phyloP scores from a whole-genome alignment of 2,888 invertebrate species.

The Trypoxylon attenuatum region DNA sequence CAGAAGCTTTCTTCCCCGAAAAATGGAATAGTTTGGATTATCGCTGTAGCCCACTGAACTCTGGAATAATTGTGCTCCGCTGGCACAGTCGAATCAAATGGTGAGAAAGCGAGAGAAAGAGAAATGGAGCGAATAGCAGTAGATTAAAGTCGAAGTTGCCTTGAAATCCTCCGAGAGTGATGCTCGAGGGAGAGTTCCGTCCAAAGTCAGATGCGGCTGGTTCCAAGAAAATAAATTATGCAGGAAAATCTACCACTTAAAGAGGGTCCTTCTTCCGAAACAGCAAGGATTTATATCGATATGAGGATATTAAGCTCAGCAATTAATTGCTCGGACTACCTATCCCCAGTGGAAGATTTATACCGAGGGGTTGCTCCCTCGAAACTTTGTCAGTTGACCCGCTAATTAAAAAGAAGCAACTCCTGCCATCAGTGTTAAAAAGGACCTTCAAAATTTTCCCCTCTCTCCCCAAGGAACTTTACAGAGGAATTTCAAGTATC shows the following conservation, averaged over 20 bases:
- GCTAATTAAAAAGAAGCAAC: too few species aligned
- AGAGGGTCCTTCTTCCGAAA: not conserved
- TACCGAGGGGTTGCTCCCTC: too few species aligned
- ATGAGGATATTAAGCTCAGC: not conserved
- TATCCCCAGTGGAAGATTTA: too few species aligned
- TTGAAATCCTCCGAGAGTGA: constrained; percentile 5
- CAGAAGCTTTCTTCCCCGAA: constrained; percentile 7
- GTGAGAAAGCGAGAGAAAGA: not conserved
- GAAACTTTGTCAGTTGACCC: too few species aligned
- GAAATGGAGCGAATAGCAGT: constrained; percentile 11
- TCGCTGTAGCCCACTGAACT: constrained; percentile 20
- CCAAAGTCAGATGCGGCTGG: not conserved
- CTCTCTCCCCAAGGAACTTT: too few species aligned
- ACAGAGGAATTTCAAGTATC: too few species aligned
- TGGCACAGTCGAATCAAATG: not conserved
- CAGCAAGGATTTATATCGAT: not conserved
- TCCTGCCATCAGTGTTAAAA: not conserved
- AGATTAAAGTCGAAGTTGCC: constrained; percentile 41
- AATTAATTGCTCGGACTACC: too few species aligned
- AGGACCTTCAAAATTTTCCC: not conserved
- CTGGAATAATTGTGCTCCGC: constrained; percentile 32
- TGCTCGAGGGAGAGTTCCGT: constrained; percentile 13
- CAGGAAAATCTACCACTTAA: not conserved
- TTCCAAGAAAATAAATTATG: too few species aligned
- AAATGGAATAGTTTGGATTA: constrained; percentile 46